Evolutionary conservation across 1,140 invertebrate species (phyloP).

Genomic region (Drosophila subobscura): DNA sequence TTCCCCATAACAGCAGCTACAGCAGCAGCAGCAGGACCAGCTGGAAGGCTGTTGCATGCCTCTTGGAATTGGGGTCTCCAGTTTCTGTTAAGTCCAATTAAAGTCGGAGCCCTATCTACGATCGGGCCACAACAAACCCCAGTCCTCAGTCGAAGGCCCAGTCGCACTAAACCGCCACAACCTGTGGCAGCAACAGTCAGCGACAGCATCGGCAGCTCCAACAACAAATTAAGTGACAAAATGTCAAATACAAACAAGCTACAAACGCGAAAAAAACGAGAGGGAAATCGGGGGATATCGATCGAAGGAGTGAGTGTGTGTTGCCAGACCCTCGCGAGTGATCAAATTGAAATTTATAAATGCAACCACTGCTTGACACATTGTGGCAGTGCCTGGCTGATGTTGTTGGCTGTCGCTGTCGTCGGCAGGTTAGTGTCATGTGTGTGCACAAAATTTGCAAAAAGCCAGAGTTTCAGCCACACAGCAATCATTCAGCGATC

Average conservation of each 20-base stretch:
- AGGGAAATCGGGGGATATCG: not conserved
- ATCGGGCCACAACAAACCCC: slow-evolving; percentile 40
- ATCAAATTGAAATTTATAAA: slow-evolving; percentile 68
- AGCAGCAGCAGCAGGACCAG: slow-evolving; percentile 14
- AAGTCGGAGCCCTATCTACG: slow-evolving; percentile 65
- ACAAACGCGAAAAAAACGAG: slow-evolving; percentile 9
- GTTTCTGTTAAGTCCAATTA: slow-evolving; percentile 78
- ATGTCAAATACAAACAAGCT: slow-evolving; percentile 72
- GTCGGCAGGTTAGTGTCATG: slow-evolving; percentile 46
- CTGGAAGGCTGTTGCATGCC: slow-evolving; percentile 57
- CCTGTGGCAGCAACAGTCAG: slow-evolving; percentile 33
- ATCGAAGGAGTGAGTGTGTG: not conserved
- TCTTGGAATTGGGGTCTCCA: slow-evolving; percentile 35
- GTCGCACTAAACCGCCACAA: slow-evolving; percentile 20
- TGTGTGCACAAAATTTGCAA: slow-evolving; percentile 70
- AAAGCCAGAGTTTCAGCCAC: slow-evolving; percentile 36
- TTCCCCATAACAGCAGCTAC: slow-evolving; percentile 2
- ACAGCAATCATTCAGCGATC: slow-evolving; percentile 63
- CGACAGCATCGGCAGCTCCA: slow-evolving; percentile 41
- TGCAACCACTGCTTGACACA: slow-evolving; percentile 63
- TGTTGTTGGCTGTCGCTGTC: slow-evolving; percentile 53
- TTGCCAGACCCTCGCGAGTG: slow-evolving; percentile 25
- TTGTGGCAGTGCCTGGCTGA: slow-evolving; percentile 59
- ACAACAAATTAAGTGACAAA: slow-evolving; percentile 82
- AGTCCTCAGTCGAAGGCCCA: no score